phyloP scores from a whole-genome alignment of 2,888 invertebrate species.

The Macaria notata region DNA sequence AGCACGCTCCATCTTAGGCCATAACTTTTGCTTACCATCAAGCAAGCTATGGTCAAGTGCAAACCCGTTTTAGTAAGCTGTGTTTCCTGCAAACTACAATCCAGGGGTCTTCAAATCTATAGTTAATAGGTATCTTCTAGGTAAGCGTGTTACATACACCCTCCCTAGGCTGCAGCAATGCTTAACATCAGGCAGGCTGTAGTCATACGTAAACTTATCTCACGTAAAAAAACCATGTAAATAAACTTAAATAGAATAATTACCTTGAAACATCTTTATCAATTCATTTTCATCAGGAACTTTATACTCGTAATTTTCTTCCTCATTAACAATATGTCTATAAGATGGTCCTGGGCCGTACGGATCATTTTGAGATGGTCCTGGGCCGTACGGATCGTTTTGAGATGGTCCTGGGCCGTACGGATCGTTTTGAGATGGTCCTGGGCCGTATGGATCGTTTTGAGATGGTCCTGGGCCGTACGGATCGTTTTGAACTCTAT shows the following conservation, averaged over 20 bases:
- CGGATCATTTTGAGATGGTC: slow-evolving; percentile 1
- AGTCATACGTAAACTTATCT: no score
- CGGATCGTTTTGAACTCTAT: background rate
- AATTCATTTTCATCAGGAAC: slow-evolving; percentile 52
- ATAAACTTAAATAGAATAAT: background rate
- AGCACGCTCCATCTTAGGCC: no score
- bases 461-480: slow-evolving; percentile 6
- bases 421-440: slow-evolving; percentile 1
- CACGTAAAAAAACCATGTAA: no score
- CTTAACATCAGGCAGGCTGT: no score
- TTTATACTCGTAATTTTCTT: slow-evolving; percentile 36
- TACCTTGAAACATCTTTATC: slow-evolving; percentile 50
- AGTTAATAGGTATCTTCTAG: no score
- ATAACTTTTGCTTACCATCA: no score
- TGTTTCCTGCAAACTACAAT: no score
- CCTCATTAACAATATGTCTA: background rate
- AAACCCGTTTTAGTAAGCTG: no score
- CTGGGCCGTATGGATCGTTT: slow-evolving; percentile 1
- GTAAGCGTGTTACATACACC: no score
- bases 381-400: slow-evolving; percentile 1
- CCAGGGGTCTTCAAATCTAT: no score
- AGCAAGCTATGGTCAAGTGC: no score
- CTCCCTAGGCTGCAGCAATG: no score
- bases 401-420: slow-evolving; percentile 5
- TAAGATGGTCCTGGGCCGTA: slow-evolving; percentile 5